These are phyloP conservation scores for Apomyelois bistriatella DNA, from an alignment of 2,888 invertebrate genomes.

Conservation along the genomic window DNA sequence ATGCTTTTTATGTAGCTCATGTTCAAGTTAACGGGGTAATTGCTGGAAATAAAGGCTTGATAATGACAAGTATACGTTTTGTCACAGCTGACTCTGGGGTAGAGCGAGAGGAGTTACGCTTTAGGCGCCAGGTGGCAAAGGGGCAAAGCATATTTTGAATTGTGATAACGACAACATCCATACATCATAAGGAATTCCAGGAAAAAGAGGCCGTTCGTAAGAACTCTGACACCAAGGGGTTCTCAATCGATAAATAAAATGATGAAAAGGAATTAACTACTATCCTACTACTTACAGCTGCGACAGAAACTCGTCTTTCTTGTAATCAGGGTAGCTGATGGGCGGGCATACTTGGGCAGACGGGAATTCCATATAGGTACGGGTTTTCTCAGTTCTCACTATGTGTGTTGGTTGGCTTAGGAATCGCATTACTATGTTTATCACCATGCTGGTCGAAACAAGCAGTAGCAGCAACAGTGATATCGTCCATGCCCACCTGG, in stretches of 20 bases:
- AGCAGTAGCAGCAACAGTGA: slow-evolving; percentile 35
- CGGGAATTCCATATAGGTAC: slow-evolving; percentile 35
- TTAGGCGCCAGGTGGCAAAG: too few species aligned
- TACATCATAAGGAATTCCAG: too few species aligned
- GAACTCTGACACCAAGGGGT: too few species aligned
- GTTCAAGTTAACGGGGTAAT: slow-evolving; percentile 39
- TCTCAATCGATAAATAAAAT: too few species aligned
- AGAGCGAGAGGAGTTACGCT: too few species aligned
- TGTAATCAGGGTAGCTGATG: slow-evolving; percentile 34
- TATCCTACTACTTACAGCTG: slow-evolving; percentile 36
- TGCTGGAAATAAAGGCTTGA: slow-evolving; percentile 34
- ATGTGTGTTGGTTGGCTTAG: slow-evolving; percentile 45
- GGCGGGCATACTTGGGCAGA: slow-evolving; percentile 52
- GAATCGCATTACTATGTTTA: slow-evolving; percentile 35
- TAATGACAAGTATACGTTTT: too few species aligned
- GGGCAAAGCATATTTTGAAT: too few species aligned
- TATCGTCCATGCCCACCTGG: slow-evolving; percentile 42
- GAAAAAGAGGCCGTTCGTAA: too few species aligned
- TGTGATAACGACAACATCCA: too few species aligned
- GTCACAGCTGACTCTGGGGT: too few species aligned
- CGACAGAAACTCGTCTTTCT: slow-evolving; percentile 39
- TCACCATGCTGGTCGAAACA: slow-evolving; percentile 32
- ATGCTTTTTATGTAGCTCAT: slow-evolving; percentile 27
- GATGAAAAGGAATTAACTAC: too few species aligned
- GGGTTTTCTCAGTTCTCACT: slow-evolving; percentile 25